phyloP scores from a whole-genome alignment of 1,140 invertebrate genomes.

The Muscidifurax raptorellus region DNA sequence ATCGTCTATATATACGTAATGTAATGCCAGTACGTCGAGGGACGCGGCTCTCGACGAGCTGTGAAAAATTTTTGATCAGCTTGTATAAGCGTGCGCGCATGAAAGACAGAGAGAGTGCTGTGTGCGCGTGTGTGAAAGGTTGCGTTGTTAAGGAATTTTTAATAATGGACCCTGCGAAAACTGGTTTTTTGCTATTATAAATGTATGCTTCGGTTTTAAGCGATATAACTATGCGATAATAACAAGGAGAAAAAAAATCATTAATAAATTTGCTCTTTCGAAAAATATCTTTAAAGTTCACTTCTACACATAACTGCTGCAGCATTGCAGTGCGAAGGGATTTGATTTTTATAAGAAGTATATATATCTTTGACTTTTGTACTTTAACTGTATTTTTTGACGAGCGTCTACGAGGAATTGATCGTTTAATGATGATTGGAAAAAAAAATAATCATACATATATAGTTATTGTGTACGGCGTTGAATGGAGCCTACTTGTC shows the following conservation, averaged over 20 bases:
- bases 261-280: not conserved
- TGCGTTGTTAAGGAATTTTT: conserved; percentile 33
- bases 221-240: not conserved
- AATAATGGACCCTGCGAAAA: conserved; percentile 40
- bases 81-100: not conserved
- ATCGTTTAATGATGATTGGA: too few relatives aligned
- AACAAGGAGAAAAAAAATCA: not conserved
- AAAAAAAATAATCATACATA: conserved; percentile 17
- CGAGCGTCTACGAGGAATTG: not conserved
- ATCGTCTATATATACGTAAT: not conserved
- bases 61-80: conserved; percentile 17
- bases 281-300: conserved; percentile 1
- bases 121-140: not conserved
- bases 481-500: conserved; percentile 61
- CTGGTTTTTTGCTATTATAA: conserved; percentile 51
- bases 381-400: conserved; percentile 11
- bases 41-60: not conserved
- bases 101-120: not conserved
- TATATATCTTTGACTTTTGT: not conserved
- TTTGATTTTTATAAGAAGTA: conserved; percentile 6
- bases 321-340: too few relatives aligned
- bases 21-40: not conserved
- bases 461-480: conserved; percentile 30
- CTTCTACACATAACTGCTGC: not conserved
- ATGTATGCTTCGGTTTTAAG: conserved; percentile 40